Percentiles rank a stretch among this genome's conserved stretches.
Conservation (phyloP, 2,888 invertebrate species). For the Napeogenes sylphis region DNA sequence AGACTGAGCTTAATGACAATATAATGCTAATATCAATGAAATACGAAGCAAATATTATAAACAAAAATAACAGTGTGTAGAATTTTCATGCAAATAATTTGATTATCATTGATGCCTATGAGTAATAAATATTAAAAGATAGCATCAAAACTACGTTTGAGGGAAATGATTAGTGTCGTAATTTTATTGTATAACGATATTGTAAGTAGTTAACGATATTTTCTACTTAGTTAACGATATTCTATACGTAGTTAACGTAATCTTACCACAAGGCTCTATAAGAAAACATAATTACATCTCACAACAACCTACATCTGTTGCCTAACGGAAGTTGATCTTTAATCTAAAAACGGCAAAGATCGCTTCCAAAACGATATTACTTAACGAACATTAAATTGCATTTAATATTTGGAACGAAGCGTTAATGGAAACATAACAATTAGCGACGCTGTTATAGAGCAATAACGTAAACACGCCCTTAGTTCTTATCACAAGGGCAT, state of each 20-base stretch:
- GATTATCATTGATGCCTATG: too few species aligned
- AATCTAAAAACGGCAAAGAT: slow-evolving; percentile 1
- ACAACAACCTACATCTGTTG: background rate
- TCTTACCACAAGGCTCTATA: background rate
- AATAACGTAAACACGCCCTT: slow-evolving; percentile 13
- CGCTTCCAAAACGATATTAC: slow-evolving; percentile 6
- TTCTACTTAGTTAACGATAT: too few species aligned
- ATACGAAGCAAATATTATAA: background rate
- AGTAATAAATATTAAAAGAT: too few species aligned
- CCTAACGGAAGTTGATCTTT: background rate
- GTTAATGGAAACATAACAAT: slow-evolving; percentile 31
- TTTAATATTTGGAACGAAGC: slow-evolving; percentile 22
- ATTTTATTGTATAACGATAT: background rate
- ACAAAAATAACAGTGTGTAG: background rate
- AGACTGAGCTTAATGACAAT: background rate
- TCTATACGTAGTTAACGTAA: background rate
- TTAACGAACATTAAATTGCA: slow-evolving; percentile 15
- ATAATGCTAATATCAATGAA: background rate
- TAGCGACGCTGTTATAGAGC: slow-evolving; percentile 16
- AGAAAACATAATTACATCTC: background rate
- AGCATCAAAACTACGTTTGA: too few species aligned
- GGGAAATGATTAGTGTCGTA: too few species aligned
- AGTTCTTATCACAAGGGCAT: slow-evolving; percentile 8
- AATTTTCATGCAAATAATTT: too few species aligned
- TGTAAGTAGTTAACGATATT: too few species aligned